Evolutionary conservation across 2,113 vertebrate genomes (phyloP), one percentile per base, ranked within the genome.

Genomic region (Sapajus apella): DNA sequence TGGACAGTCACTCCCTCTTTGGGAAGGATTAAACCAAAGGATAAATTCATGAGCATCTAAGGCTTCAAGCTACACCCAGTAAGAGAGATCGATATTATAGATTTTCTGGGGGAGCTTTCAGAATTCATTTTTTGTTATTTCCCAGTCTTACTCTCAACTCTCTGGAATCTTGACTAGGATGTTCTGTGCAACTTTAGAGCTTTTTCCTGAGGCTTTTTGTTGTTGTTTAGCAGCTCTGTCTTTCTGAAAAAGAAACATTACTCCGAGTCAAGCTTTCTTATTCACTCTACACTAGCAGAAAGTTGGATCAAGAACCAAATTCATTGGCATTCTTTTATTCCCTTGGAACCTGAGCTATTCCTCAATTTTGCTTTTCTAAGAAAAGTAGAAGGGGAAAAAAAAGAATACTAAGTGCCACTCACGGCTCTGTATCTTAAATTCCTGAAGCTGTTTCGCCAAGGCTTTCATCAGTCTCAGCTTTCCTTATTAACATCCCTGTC

Each of bases 321-420:
- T 98, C 97, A 91, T 45, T 97, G 97, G 97, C 98, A 98, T 99
- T 98, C 98, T 97, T 99, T 94, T 98, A 98, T 98, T 98, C 98
- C 98, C 98, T 97, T 95, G 98, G 98, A 99, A 98, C 97, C 91
- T 55, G 88, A 96, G 97, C 91, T 98, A 87, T 97, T 98, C 98
- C 96, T 97, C 94, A 96, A 97, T 97, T 98, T 97, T 97, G 97
- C 98, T 98, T 98, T 98, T 98, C 98, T 98, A 98, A 98, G 98
- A 98, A 98, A 97, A 98, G 96, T 92, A 97, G 88, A 98, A 97
- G 27, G 27, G 58, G 97, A 96, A 97, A 95, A 97, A 97, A 97
- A 91, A 84, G 87, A 96, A 97, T 98, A 98, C 97, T 92, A 97
- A 97, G 93, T 91, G 2, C 92, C 93, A 96, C 90, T 98, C 97